Base-by-base conservation (phyloP, 2,113 vertebrate species). In the Melanocharis versteri region DNA sequence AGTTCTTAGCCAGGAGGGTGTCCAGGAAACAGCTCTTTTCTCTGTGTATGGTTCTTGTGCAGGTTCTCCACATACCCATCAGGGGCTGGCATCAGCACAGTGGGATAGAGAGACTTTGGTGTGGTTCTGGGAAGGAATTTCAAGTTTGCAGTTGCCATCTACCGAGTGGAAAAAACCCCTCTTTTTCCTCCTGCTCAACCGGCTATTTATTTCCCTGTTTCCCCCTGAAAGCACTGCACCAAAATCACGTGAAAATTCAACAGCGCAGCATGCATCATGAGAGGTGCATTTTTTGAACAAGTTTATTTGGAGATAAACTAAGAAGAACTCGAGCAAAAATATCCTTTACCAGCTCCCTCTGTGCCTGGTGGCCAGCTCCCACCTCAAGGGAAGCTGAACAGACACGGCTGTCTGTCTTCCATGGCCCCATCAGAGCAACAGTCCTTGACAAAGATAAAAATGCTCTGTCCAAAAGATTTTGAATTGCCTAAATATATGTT, bases 81-180 rank as follows among this genome's bases (percentile, higher is more conserved):
- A 57, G 0, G 1, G 48, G 21, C 68, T 80, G 28, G 15, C 2
- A 2, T 60, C 53, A 51, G 15, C 35, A 33, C 0, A 0, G 14
- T 40, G 40, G 7, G 13, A 35, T 12, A 54, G 21, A 70, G 10
- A 10, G 21, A 45, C 4, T 79, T 82, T 15, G 9, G 11, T 87
- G n/a, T 51, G 15, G 21, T 48, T 61, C 40, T 81, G 15, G 13
- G 14, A 17, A 80, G 7, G 11, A 13, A 77, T 83, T 87, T 89
- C 65, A 70, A 53, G 37, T 31, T 81, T 73, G 15, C 6, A 57
- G 11, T 21, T 73, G 7, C 15, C 2, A 0, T 83, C 27, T 9
- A 45, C 9, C 10, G 24, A 39, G 11, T 26, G 7, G 4, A 12
- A 26, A 51, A 30, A 65, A 13, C 0, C 4, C 1, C 27, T 30